These are phyloP conservation scores for Dicrostonyx torquatus DNA, from an alignment of 2,797 vertebrate species.

Conservation along the genomic window DNA sequence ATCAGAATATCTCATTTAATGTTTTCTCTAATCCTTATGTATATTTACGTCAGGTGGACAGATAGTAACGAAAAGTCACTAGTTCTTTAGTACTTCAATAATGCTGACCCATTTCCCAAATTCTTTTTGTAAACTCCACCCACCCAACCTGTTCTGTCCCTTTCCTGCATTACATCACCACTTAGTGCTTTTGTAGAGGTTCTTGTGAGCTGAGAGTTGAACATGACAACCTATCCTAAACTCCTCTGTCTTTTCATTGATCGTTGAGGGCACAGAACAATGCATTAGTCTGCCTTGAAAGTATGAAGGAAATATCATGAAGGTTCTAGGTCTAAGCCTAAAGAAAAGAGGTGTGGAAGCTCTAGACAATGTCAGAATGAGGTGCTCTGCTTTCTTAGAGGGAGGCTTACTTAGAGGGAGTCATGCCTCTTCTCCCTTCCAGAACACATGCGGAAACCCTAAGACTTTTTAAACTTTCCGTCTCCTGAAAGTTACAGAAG, in stretches of 20 bases:
- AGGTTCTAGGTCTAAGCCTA: not conserved
- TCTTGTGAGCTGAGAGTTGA: not conserved
- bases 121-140: not conserved
- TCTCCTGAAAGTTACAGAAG: slow-evolving; percentile 28
- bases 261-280: not conserved
- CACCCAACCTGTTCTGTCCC: not conserved
- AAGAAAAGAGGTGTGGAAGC: not conserved
- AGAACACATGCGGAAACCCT: not conserved
- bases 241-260: not conserved
- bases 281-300: not conserved
- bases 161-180: not conserved
- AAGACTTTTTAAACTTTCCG: not conserved
- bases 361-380: not conserved
- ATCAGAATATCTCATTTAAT: not conserved
- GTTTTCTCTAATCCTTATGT: not conserved
- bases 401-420: not conserved
- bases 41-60: not conserved
- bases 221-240: not conserved
- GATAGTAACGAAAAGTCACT: not conserved
- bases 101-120: not conserved
- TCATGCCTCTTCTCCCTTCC: not conserved
- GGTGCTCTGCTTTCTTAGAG: not conserved
- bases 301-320: not conserved
- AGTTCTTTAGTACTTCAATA: not conserved
- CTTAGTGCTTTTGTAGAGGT: not conserved